Base-by-base conservation (phyloP, 2,797 vertebrate genomes). In the Mycteria americana region DNA sequence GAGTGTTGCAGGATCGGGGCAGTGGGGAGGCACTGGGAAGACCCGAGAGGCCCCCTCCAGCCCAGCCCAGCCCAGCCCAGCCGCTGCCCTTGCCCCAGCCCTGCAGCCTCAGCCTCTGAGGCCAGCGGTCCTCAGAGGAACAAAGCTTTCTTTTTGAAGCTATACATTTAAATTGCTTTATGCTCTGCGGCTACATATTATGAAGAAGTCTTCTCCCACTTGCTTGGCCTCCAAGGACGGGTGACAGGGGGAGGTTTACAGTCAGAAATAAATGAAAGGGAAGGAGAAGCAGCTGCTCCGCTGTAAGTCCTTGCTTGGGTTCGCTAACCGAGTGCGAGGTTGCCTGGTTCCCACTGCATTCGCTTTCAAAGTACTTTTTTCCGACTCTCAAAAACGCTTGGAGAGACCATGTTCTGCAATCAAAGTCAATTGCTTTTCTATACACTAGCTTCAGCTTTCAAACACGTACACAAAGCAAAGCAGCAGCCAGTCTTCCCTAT, bases 321-420 rank as follows among this genome's bases (percentile, higher is more conserved):
- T 70, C 2, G 0, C 28, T 33, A 54, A 50, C 22, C 18, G 18
- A 19, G 22, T 0, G 1, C 12, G 11, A 67, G 24, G 15, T 35
- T 80, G 43, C 46, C 68, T 31, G 3, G 8, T 84, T 81, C 57
- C 81, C 62, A 64, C 77, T 9, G 11, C 2, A 8, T 17, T 88
- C 7, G 4, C 25, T 54, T 68, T 70, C 39, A 25, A 80, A 77
- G 73, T 46, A 31, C 3, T 13, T 69, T 60, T 75, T 69, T 74
- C 15, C 16, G 2, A 30, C 35, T 9, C 56, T 23, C 2, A 37
- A 5, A 60, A 77, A 51, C 0, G 6, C 10, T 0, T 3, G 12
- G 25, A 35, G 22, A 79, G 28, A 60, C 1, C 28, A 25, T 3
- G 13, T 33, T 53, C 37, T 57, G 23, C 37, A 22, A 2, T 33